Evolutionary conservation across 2,888 invertebrate genomes (phyloP), one percentile per base, ranked within the genome.

Genomic region (Nymphalis polychloros): DNA sequence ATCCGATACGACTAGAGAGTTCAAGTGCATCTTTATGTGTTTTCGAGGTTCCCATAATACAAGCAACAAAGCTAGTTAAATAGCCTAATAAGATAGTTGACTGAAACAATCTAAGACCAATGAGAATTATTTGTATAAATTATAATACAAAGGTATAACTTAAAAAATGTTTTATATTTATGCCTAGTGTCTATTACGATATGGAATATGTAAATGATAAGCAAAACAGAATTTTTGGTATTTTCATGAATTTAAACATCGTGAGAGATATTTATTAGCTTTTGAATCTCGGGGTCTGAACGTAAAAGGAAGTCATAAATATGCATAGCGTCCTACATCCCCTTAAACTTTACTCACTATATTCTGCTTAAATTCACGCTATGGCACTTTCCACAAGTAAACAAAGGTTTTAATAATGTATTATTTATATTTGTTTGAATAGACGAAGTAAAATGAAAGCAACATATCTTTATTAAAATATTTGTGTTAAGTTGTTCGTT

Each of bases 311-410:
- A 57, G 35, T 57, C 41, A 57, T 57, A 57, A 57, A 57, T 57
- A 57, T 57, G 57, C 57, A 57, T 57, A 19, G 57, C 41, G 57
- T 41, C 41, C 57, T 35, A 41, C 35, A 35, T 57, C 57, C 57
- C 41, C 57, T 57, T 57, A 57, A 57, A 57, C 57, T 57, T 57
- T 57, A 35, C 57, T 57, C 57, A 57, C 57, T 57, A 41, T 57
- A 57, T 57, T 57, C 35, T 41, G 57, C 35, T 31, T 55, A 55
- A 55, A 55, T 57, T 57, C 57, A 35, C 35, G 57, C 57, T 57
- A 41, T 35, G 35, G 41, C 57, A 57, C 57, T 57, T 57, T 57
- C 17, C 35, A 41, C 35, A 57, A 57, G 57, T 41, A 57, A 57
- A 57, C 57, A 57, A 57, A 57, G 57, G 31, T 19, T 57, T 20